These are phyloP conservation scores for Mastigias papua DNA, from an alignment of 30 jellyfish, hydroid and myxozoan genomes.

Conservation along the genomic window DNA sequence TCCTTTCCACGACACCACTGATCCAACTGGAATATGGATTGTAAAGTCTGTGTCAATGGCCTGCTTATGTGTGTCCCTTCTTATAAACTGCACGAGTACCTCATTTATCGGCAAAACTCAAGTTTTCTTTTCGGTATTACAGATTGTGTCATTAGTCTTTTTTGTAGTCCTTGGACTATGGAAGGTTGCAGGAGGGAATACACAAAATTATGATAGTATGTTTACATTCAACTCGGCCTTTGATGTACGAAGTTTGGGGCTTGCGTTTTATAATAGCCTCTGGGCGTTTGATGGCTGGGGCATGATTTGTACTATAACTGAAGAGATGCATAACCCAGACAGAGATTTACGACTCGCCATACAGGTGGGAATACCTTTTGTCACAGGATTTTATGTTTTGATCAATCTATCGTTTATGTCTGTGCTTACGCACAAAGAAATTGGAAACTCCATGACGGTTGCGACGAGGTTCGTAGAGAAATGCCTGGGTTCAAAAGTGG, in stretches of 20 bases:
- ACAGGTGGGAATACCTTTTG: conserved; percentile 35
- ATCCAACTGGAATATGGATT: conserved; percentile 36
- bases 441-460: conserved; percentile 41
- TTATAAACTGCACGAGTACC: conserved; percentile 15
- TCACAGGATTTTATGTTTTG: background rate
- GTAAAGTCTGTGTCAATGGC: conserved; percentile 6
- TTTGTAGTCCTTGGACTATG: conserved; percentile 28
- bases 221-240: background rate
- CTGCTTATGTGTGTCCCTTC: background rate
- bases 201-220: conserved; percentile 5
- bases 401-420: conserved; percentile 39
- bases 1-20: conserved; percentile 32
- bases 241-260: conserved; percentile 22
- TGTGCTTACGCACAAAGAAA: conserved; percentile 44
- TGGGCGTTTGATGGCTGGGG: conserved; percentile 75
- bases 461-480: conserved; percentile 24
- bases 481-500: conserved; percentile 38
- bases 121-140: conserved; percentile 21
- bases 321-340: conserved; percentile 52
- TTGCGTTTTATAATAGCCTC: conserved; percentile 43
- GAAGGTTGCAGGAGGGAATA: conserved; percentile 29
- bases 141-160: conserved; percentile 15
- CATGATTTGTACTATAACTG: conserved; percentile 21
- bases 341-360: conserved; percentile 47
- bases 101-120: conserved; percentile 30